Conservation (phyloP, 2,888 invertebrate genomes). For the Craniophora ligustri region DNA sequence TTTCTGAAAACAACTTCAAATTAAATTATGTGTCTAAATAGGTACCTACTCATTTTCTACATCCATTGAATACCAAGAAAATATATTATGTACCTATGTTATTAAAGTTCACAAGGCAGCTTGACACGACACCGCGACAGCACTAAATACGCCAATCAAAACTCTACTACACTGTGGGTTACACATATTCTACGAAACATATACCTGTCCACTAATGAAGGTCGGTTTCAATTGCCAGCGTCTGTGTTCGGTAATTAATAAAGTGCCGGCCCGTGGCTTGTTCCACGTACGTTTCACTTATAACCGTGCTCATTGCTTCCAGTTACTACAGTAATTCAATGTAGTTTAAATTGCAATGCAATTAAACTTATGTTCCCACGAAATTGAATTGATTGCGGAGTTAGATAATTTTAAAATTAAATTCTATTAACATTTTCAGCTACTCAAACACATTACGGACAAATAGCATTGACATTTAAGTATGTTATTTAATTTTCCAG, state of each 20-base stretch:
- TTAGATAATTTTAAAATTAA: too few relatives aligned
- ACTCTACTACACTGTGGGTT: conserved; percentile 29
- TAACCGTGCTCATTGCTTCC: conserved; percentile 1
- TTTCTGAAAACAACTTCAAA: too few relatives aligned
- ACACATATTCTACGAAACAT: conserved; percentile 31
- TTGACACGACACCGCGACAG: conserved; percentile 1
- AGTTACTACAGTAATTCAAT: conserved; percentile 1
- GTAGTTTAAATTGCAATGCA: not conserved
- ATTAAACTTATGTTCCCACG: not conserved
- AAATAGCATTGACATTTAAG: too few relatives aligned
- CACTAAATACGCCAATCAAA: conserved; percentile 30
- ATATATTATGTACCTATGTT: too few relatives aligned
- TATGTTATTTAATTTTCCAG: too few relatives aligned
- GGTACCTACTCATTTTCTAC: too few relatives aligned
- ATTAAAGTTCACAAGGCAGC: conserved; percentile 6
- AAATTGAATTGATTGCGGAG: not conserved
- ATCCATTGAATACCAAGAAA: too few relatives aligned
- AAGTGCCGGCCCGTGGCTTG: conserved; percentile 56
- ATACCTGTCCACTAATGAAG: conserved; percentile 44
- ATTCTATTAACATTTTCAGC: too few relatives aligned
- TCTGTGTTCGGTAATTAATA: conserved; percentile 76
- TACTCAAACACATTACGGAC: too few relatives aligned
- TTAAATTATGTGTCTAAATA: too few relatives aligned
- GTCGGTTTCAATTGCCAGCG: conserved; percentile 75
- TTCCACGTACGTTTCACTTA: conserved; percentile 31